Evolutionary conservation across 2,888 invertebrate species (phyloP).

Genomic region (Napeogenes inachia): DNA sequence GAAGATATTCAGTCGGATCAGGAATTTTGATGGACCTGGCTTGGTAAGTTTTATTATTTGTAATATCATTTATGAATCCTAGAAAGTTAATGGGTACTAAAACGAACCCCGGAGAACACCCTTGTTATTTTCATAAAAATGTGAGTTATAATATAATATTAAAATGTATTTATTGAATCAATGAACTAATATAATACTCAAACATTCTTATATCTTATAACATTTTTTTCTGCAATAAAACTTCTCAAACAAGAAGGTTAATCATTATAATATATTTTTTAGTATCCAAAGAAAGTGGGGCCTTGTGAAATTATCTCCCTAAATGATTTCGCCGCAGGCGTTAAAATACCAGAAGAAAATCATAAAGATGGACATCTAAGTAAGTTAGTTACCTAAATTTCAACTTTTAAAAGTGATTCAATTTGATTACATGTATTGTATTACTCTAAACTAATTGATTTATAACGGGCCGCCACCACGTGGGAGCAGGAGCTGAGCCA

Average conservation of each 20-base stretch:
- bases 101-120: neutral
- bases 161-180: no score
- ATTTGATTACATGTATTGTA: no score
- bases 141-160: no score
- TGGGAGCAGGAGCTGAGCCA: no score
- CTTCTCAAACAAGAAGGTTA: no score
- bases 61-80: neutral
- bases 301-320: conserved; percentile 81
- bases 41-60: conserved; percentile 66
- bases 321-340: conserved; percentile 91
- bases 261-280: neutral
- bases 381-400: conserved; percentile 36
- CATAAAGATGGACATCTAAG: conserved; percentile 49
- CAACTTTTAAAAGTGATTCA: no score
- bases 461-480: no score
- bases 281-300: conserved; percentile 85
- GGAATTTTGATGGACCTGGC: conserved; percentile 82
- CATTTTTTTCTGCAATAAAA: no score
- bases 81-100: neutral
- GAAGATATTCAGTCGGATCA: conserved; percentile 87
- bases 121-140: no score
- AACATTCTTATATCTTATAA: no score
- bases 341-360: conserved; percentile 49
- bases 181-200: no score
- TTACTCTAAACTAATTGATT: no score